Evolutionary conservation across 2,888 invertebrate species (phyloP).

Genomic region (Stenchaetothrips biformis): DNA sequence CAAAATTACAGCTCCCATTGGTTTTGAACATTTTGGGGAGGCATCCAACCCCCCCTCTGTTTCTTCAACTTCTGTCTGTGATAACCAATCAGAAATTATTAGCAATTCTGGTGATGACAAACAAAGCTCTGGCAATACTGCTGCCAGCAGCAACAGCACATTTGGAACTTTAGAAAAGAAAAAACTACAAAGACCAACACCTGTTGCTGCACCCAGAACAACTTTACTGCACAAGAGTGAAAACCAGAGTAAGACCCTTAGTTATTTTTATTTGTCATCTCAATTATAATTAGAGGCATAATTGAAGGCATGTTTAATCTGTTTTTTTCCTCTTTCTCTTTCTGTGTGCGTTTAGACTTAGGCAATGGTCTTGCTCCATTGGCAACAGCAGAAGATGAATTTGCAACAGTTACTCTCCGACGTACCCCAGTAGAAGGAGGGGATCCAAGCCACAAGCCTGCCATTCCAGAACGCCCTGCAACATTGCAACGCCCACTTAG

Average conservation of each 20-base stretch:
- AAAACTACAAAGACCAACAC: constrained; percentile 48
- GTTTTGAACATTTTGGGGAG: constrained; percentile 23
- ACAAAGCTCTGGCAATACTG: background rate
- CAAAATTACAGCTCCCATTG: background rate
- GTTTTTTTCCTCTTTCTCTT: background rate
- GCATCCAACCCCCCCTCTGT: background rate
- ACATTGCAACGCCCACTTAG: constrained; percentile 55
- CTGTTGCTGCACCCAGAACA: constrained; percentile 54
- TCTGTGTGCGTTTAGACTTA: background rate
- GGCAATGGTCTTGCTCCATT: constrained; percentile 18
- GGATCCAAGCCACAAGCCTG: constrained; percentile 55
- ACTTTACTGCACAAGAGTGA: constrained; percentile 41
- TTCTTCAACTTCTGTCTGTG: constrained; percentile 1
- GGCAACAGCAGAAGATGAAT: constrained; percentile 48
- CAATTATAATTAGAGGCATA: background rate
- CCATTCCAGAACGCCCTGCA: constrained; percentile 74
- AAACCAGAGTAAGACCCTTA: constrained; percentile 34
- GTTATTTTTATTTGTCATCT: background rate
- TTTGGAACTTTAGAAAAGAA: constrained; percentile 41
- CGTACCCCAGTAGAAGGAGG: constrained; percentile 39
- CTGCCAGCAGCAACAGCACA: constrained; percentile 35
- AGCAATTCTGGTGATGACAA: constrained; percentile 7
- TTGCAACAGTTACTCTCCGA: constrained; percentile 47
- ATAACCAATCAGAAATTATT: background rate
- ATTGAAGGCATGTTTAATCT: background rate